Evolutionary conservation across 2,888 invertebrate genomes (phyloP).

Genomic region (Coelogynopora nodosa): DNA sequence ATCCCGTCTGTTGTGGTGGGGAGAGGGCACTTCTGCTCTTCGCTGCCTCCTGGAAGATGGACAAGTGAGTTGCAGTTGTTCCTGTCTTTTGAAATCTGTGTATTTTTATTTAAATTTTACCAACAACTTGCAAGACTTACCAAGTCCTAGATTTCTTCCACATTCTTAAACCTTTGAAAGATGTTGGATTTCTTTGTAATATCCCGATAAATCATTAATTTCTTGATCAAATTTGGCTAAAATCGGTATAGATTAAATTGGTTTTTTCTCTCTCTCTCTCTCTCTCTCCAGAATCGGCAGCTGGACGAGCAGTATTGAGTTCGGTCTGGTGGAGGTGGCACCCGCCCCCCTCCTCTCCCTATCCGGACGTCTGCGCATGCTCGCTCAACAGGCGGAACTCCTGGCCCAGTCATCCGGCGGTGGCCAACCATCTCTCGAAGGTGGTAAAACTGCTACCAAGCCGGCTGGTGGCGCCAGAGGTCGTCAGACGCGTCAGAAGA

Average conservation of each 20-base stretch:
- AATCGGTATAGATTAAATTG: too few relatives aligned
- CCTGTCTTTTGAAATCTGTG: too few relatives aligned
- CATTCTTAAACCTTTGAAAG: too few relatives aligned
- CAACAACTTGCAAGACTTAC: neutral
- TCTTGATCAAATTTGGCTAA: too few relatives aligned
- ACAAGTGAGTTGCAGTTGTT: neutral
- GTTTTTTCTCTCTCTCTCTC: too few relatives aligned
- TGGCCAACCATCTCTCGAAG: neutral
- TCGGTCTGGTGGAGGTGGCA: conserved; percentile 6
- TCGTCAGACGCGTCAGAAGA: neutral
- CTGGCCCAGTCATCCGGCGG: neutral
- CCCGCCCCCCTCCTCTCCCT: neutral
- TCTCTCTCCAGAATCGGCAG: neutral
- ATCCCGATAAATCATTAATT: too few relatives aligned
- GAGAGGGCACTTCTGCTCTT: conserved; percentile 23
- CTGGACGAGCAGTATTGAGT: conserved; percentile 29
- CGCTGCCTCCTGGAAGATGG: conserved; percentile 29
- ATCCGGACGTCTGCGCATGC: conserved; percentile 35
- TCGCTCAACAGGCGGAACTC: conserved; percentile 39
- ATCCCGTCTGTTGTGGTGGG: neutral
- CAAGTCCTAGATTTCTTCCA: neutral
- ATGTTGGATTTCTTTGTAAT: too few relatives aligned
- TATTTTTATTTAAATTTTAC: too few relatives aligned
- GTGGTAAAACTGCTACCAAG: neutral
- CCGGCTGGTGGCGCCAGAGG: neutral